Evolutionary conservation across 2,797 vertebrate genomes (phyloP).

Genomic region (Yasuhikotakia modesta): DNA sequence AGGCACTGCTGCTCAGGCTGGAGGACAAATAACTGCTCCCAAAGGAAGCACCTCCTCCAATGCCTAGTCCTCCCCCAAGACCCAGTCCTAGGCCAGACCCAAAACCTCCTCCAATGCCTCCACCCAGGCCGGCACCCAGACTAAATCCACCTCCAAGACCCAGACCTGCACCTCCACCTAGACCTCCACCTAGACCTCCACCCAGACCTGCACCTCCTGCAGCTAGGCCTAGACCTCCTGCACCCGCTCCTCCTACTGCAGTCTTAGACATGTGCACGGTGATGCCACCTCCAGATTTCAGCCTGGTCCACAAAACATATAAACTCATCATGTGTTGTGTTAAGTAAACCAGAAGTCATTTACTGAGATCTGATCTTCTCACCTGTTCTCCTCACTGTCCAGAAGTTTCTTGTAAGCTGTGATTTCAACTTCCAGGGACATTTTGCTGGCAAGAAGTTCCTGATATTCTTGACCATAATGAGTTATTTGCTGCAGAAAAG

Average conservation of each 20-base stretch:
- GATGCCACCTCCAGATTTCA: slow-evolving; percentile 67
- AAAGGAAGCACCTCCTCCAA: slow-evolving; percentile 39
- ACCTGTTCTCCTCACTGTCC: slow-evolving; percentile 66
- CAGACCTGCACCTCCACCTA: slow-evolving; percentile 33
- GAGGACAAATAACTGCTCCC: slow-evolving; percentile 59
- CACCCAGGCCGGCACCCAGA: slow-evolving; percentile 42
- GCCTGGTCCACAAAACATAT: slow-evolving; percentile 54
- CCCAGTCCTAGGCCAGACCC: slow-evolving; percentile 41
- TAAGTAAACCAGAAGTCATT: not conserved
- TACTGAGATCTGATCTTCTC: not conserved
- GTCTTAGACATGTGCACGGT: slow-evolving; percentile 69
- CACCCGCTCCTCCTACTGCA: slow-evolving; percentile 52
- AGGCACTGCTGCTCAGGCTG: slow-evolving; percentile 65
- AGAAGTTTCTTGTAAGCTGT: slow-evolving; percentile 65
- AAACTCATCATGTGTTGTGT: slow-evolving; percentile 9
- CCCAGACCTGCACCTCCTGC: slow-evolving; percentile 45
- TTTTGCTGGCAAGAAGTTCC: slow-evolving; percentile 71
- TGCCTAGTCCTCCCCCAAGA: slow-evolving; percentile 30
- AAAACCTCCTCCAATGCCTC: slow-evolving; percentile 44
- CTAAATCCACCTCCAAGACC: slow-evolving; percentile 49
- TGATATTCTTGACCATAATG: slow-evolving; percentile 69
- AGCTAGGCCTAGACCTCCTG: slow-evolving; percentile 40
- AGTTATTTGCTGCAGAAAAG: slow-evolving; percentile 67
- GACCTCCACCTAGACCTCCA: slow-evolving; percentile 46
- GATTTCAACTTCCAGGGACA: slow-evolving; percentile 68